Conservation (phyloP, 35 echinoderm and acorn worm genomes). For the Strongylocentrotus purpuratus region DNA sequence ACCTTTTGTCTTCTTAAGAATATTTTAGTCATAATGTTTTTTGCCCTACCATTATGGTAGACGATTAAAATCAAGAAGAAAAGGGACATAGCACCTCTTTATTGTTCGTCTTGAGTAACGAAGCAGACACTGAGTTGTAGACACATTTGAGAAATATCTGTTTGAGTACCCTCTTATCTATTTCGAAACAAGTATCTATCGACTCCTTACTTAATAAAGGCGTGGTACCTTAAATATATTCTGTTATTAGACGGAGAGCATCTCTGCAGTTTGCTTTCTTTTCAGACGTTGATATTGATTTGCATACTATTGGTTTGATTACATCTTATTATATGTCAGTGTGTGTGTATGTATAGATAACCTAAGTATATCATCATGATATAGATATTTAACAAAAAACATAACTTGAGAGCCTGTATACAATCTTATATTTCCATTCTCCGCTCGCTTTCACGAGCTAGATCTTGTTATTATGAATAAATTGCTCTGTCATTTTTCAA, state of each 20-base stretch:
- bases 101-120: neutral
- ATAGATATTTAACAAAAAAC: slow-evolving; percentile 20
- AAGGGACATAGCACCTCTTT: neutral
- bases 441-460: slow-evolving; percentile 27
- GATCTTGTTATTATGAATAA: slow-evolving; percentile 54
- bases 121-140: neutral
- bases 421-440: slow-evolving; percentile 53
- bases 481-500: slow-evolving; percentile 56
- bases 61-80: too few species aligned
- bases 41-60: too few species aligned
- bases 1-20: too few species aligned
- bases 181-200: neutral
- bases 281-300: neutral
- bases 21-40: too few species aligned
- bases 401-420: slow-evolving; percentile 46
- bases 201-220: neutral
- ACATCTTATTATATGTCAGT: slow-evolving; percentile 3
- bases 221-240: neutral
- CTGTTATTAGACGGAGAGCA: neutral
- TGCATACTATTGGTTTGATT: slow-evolving; percentile 18
- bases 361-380: slow-evolving; percentile 16
- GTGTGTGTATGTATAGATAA: slow-evolving; percentile 46
- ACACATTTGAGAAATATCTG: neutral
- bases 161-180: neutral
- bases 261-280: neutral